Base-by-base conservation (phyloP, 2,797 vertebrate genomes). In the Hapalemur alaotrensis region DNA sequence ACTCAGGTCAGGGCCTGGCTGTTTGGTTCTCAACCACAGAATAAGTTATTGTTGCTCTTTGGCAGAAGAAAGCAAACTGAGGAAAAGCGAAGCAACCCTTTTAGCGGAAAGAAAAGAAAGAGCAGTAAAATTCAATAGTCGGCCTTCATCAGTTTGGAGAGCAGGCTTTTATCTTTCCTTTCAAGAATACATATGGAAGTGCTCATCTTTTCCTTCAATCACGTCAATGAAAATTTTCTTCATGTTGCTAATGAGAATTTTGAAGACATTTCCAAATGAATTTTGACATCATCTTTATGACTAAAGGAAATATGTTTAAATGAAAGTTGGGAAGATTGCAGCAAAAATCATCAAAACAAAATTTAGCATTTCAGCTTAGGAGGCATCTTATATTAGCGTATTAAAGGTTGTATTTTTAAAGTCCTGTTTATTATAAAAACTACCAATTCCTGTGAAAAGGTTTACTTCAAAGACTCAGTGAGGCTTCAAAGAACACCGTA, bases 231-330 rank as follows among this genome's bases (percentile, higher is more conserved):
- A 92, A 86, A 61, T 46, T 63, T 88, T 84, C 67, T 80, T 91
- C 50, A 13, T 85, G 41, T 81, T 95, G 50, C 35, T 96, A 96
- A 70, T 94, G 88, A 96, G 76, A 93, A 95, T 95, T 95, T 52
- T 95, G 73, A 95, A 78, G 70, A 72, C 22, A 89, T 28, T 95
- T 92, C 46, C 59, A 95, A 80, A 76, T 92, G 54, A 93, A 80
- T 87, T 80, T 92, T 87, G 52, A 90, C 76, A 92, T 95, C 41
- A 54, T 57, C 41, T 89, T 75, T 91, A 91, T 91, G 57, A 95
- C 81, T 59, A 96, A 94, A 92, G 35, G 30, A 93, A 95, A 93
- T 65, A 91, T 1, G 2, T 79, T 73, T 75, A 81, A 91, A 84
- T 35, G 75, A 89, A 93, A 59, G 38, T 89, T 96, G 32, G 54